Evolutionary conservation across 2,797 vertebrate species (phyloP), one percentile per base, ranked within the genome.

Genomic region (Pangasius macronema): DNA sequence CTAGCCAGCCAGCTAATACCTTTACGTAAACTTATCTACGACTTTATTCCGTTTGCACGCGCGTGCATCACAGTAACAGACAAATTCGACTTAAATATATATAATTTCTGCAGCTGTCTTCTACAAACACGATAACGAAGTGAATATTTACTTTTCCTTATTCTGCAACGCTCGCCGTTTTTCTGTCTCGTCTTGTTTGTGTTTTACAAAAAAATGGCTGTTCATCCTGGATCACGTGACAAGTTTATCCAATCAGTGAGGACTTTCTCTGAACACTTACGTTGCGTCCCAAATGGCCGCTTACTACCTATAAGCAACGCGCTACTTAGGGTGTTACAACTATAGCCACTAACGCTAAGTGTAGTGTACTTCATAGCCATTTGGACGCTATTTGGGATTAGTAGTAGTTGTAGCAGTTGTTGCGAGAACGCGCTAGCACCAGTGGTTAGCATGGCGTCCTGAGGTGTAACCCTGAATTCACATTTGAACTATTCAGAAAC

Each of bases 161-260:
- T 82, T 59, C 14, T 79, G 55, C 88, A 87, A 86, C 80, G 85
- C 76, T 88, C 83, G 87, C 86, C 85, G 89, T 90, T 85, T 90
- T 88, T 85, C 51, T 87, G 87, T 84, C 86, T 87, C 89, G 88
- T 89, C 89, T 91, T 94, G 94, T 95, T 95, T 95, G 94, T 94
- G 93, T 95, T 94, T 94, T 93, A 91, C 93, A 94, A 93, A 94
- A 94, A 94, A 94, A 94, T 95, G 94, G 94, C 94, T 93, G 94
- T 91, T 91, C 91, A 88, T 89, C 88, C 89, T 83, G 82, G 65
- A 90, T 90, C 94, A 94, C 92, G 92, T 94, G 94, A 93, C 86
- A 20, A 51, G 89, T 86, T 42, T 82, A 85, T 9, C 90, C 89
- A 89, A 91, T 91, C 65, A 87, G 24, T 18, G 72, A 76, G 20